Evolutionary conservation across 2,888 invertebrate genomes (phyloP).

Genomic region (Aleiodes testaceus): DNA sequence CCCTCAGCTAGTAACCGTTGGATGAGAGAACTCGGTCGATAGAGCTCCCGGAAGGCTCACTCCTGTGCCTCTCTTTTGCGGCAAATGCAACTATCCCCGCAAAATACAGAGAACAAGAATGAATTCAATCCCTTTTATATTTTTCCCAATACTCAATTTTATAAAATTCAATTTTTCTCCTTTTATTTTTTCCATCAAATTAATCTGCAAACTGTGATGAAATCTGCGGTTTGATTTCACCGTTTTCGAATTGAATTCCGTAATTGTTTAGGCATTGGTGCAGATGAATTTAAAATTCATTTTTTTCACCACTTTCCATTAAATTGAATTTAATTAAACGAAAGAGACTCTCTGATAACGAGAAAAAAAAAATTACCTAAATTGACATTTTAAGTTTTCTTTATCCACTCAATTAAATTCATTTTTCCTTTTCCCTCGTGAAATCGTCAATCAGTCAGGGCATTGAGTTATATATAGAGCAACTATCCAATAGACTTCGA

Average conservation of each 20-base stretch:
- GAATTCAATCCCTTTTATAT: constrained; percentile 6
- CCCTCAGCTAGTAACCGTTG: constrained; percentile 64
- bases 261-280: constrained; percentile 23
- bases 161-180: constrained; percentile 46
- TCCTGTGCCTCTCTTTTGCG: constrained; percentile 39
- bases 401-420: neutral
- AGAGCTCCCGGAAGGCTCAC: constrained; percentile 65
- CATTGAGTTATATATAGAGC: constrained; percentile 18
- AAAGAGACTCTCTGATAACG: too few species aligned
- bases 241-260: constrained; percentile 11
- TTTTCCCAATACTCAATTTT: constrained; percentile 22
- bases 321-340: too few species aligned
- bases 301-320: too few species aligned
- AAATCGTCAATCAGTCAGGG: constrained; percentile 27
- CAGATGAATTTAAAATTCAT: neutral
- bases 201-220: constrained; percentile 13
- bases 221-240: constrained; percentile 5
- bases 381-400: neutral
- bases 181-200: constrained; percentile 45
- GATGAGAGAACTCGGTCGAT: constrained; percentile 70
- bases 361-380: neutral
- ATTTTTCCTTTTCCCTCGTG: neutral
- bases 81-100: constrained; percentile 27
- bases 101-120: constrained; percentile 16
- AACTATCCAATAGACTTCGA: constrained; percentile 42